These are phyloP conservation scores for Ornithorhynchus anatinus DNA, from an alignment of 2,113 vertebrate species.

Conservation along the genomic window DNA sequence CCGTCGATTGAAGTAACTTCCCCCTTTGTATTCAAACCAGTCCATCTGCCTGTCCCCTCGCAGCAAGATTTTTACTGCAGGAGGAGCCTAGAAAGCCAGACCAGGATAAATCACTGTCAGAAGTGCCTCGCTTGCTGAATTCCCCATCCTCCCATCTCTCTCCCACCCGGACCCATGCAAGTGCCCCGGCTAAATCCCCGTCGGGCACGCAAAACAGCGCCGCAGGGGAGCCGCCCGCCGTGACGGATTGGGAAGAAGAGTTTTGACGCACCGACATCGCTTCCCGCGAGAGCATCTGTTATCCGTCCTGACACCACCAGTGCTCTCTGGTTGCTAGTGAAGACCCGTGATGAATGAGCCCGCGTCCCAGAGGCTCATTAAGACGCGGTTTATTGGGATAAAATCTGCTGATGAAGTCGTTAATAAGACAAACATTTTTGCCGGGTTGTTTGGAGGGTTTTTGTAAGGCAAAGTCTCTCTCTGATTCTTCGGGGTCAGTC, in stretches of 20 bases:
- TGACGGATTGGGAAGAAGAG: constrained; percentile 45
- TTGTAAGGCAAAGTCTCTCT: too few species aligned
- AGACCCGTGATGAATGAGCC: constrained; percentile 49
- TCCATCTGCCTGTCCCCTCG: too few species aligned
- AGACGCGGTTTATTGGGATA: constrained; percentile 45
- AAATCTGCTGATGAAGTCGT: constrained; percentile 63
- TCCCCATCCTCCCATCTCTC: constrained; percentile 44
- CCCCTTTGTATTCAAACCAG: too few species aligned
- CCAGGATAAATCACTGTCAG: constrained; percentile 36
- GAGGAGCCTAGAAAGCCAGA: neutral
- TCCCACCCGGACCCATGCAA: too few species aligned
- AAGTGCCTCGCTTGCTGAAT: neutral
- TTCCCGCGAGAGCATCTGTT: constrained; percentile 32
- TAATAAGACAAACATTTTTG: constrained; percentile 41
- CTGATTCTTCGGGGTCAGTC: too few species aligned
- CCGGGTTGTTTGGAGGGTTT: too few species aligned
- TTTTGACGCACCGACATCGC: neutral
- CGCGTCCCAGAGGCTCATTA: constrained; percentile 65
- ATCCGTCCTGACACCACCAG: constrained; percentile 28
- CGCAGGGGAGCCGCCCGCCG: constrained; percentile 14
- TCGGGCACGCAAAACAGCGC: constrained; percentile 11
- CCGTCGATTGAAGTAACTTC: too few species aligned
- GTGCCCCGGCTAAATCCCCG: constrained; percentile 20
- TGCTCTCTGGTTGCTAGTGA: constrained; percentile 50
- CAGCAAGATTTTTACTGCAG: accelerated